Evolutionary conservation across 1,140 invertebrate genomes (phyloP).

Genomic region (Homalodisca vitripennis): DNA sequence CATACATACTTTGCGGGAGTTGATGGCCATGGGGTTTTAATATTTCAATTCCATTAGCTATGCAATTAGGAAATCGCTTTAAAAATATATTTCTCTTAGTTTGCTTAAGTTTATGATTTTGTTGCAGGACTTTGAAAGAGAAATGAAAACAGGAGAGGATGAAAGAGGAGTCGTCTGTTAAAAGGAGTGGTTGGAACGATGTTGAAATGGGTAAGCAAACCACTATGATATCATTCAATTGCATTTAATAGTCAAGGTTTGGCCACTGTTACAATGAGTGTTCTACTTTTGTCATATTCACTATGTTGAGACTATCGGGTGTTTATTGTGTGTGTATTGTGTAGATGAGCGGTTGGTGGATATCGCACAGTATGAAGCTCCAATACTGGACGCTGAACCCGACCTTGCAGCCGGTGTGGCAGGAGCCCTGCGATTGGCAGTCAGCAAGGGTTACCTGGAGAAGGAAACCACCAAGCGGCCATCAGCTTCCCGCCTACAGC

Average conservation of each 20-base stretch:
- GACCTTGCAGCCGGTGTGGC: constrained; percentile 89
- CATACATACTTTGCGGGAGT: too few relatives aligned
- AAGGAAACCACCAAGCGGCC: constrained; percentile 72
- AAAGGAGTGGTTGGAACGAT: constrained; percentile 68
- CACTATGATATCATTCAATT: too few relatives aligned
- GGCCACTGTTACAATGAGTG: too few relatives aligned
- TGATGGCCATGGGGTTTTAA: too few relatives aligned
- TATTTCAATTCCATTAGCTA: too few relatives aligned
- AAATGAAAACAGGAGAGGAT: constrained; percentile 56
- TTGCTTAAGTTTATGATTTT: too few relatives aligned
- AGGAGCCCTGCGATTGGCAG: constrained; percentile 87
- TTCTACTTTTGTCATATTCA: too few relatives aligned
- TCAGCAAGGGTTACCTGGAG: constrained; percentile 95
- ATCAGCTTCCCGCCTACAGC: constrained; percentile 69
- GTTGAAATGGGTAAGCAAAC: constrained; percentile 59
- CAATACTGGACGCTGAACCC: constrained; percentile 92
- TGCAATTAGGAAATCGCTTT: too few relatives aligned
- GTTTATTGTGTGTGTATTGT: too few relatives aligned
- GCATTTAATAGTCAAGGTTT: too few relatives aligned
- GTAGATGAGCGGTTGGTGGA: constrained; percentile 50
- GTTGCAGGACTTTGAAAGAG: constrained; percentile 62
- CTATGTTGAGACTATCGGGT: too few relatives aligned
- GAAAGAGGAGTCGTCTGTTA: constrained; percentile 50
- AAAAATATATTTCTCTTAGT: too few relatives aligned
- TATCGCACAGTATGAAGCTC: constrained; percentile 56